Evolutionary conservation across 2,797 vertebrate species (phyloP), one percentile per base, ranked within the genome.

Genomic region (Novumbra hubbsi): DNA sequence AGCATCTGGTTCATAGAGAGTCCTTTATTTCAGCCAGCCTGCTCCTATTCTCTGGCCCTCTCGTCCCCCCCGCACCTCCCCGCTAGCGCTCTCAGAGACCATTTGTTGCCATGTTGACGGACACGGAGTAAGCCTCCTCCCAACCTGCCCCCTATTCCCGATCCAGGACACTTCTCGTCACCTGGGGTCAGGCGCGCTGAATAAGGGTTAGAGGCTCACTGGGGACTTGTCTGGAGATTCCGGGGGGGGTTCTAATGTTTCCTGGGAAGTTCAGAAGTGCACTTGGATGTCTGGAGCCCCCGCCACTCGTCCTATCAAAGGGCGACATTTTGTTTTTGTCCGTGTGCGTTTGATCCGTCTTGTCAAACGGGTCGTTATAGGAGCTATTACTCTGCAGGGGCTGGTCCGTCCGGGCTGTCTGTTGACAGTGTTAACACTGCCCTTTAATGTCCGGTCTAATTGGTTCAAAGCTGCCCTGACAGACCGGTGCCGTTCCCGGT

Each of bases 31-130:
- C 71, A 78, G 67, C 76, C 63, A 9, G 32, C 7, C 66, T 68
- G 66, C 34, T 45, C 41, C 41, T 45, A 12, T 45, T 14, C 41
- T 12, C 41, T 45, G 41, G 1, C 19, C 52, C 17, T n/a, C 52
- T 8, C 1, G 52, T 55, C 17, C 16, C 48, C 48, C 15, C 12
- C 12, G n/a, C n/a, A n/a, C n/a, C n/a, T n/a, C 24, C 16, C 24
- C 16, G 21, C 21, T 49, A 69, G 41, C 27, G 68, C 21, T 16
- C 21, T 50, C 21, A 52, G 68, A 32, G 57, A 14, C 48, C 80
- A 85, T 87, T 86, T 90, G 82, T 85, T 82, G 74, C 78, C 62
- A 76, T 74, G 87, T 62, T 88, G 88, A 91, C 70, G 83, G 89
- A 92, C 76, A 62, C 81, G 80, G 78, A 85, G 80, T 85, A 76